These are phyloP conservation scores for Holacanthus passer DNA, from an alignment of 2,113 vertebrate genomes.

Conservation along the genomic window DNA sequence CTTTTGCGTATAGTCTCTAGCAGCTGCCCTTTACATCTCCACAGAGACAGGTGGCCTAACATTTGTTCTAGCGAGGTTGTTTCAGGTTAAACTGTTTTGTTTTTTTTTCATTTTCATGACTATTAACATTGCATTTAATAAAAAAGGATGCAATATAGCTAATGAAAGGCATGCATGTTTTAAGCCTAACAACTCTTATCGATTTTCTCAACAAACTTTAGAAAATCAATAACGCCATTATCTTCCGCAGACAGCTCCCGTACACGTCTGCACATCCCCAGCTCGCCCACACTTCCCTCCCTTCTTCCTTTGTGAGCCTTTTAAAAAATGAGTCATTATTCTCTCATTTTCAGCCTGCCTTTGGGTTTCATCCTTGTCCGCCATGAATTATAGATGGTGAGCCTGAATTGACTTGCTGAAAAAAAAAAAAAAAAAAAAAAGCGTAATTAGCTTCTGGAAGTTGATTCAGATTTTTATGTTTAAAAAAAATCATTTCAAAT, in stretches of 20 bases:
- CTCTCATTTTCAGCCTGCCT: conserved; percentile 54
- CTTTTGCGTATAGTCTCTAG: neutral
- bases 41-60: neutral
- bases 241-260: conserved; percentile 17
- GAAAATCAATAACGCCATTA: conserved; percentile 54
- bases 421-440: conserved; percentile 35
- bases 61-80: neutral
- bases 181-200: conserved; percentile 12
- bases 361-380: conserved; percentile 46
- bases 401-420: conserved; percentile 39
- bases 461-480: neutral
- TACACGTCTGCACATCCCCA: conserved; percentile 10
- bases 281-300: conserved; percentile 2
- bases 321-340: conserved; percentile 54
- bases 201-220: conserved; percentile 31
- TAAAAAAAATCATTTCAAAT: neutral
- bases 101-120: neutral
- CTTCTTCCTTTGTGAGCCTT: conserved; percentile 37
- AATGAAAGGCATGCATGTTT: neutral
- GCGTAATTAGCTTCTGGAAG: conserved; percentile 54
- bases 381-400: conserved; percentile 63
- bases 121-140: conserved; percentile 1
- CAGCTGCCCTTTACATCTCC: neutral
- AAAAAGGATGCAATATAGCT: neutral
- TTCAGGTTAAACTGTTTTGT: neutral